Percentiles rank a stretch among this genome's conserved stretches.
Conservation (phyloP, 1,140 invertebrate species). For the Drosophila ohnishii region DNA sequence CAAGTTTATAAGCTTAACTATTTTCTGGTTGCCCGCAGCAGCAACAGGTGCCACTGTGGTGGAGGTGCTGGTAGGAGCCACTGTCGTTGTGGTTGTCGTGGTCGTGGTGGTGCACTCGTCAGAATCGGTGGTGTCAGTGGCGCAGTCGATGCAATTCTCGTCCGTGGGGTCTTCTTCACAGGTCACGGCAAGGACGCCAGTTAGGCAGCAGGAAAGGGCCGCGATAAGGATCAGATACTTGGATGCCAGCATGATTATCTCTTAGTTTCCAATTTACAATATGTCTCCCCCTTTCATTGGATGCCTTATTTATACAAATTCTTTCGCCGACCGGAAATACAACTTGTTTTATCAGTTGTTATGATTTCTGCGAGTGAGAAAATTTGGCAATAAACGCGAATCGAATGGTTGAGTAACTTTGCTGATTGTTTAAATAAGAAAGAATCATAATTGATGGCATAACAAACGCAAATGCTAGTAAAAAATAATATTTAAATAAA, state of each 20-base stretch:
- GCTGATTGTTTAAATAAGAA: constrained; percentile 5
- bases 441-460: background rate
- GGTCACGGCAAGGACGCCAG: constrained; percentile 12
- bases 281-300: too few species aligned
- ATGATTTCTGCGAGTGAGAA: constrained; percentile 8
- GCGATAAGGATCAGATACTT: constrained; percentile 21
- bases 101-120: constrained; percentile 24
- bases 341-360: constrained; percentile 40
- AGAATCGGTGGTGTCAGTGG: background rate
- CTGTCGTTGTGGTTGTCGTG: constrained; percentile 17
- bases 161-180: constrained; percentile 9
- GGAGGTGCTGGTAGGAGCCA: constrained; percentile 4
- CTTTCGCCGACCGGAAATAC: background rate
- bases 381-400: constrained; percentile 37
- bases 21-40: constrained; percentile 5
- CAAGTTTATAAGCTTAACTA: constrained; percentile 8
- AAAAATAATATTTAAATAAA: background rate
- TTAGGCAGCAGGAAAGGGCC: constrained; percentile 14
- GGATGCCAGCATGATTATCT: constrained; percentile 8
- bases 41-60: background rate
- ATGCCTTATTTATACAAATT: constrained; percentile 27
- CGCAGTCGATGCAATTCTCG: constrained; percentile 7
- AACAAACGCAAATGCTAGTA: constrained; percentile 22
- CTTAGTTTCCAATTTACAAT: constrained; percentile 1
- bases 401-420: constrained; percentile 29